phyloP scores from a whole-genome alignment of 2,113 vertebrate species.

The Plestiodon gilberti region DNA sequence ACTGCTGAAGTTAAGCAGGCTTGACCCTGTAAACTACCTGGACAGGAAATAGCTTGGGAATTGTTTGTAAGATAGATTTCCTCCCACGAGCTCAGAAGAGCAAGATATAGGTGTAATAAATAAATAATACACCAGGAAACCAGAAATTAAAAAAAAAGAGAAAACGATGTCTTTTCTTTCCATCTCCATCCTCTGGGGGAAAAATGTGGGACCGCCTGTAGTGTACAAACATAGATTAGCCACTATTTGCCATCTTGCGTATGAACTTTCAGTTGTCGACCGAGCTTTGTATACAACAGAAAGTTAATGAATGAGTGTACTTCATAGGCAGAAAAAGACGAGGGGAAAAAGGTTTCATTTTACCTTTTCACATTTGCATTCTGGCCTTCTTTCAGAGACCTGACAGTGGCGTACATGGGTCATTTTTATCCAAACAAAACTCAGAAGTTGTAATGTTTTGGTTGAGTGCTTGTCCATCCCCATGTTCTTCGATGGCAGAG shows the following conservation, averaged over 20 bases:
- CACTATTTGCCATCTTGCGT: not conserved
- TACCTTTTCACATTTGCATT: not conserved
- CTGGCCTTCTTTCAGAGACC: no score
- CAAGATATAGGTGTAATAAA: not conserved
- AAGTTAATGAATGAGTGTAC: not conserved
- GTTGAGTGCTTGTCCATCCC: not conserved
- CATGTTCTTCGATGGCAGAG: not conserved
- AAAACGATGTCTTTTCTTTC: no score
- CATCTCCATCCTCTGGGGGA: not conserved
- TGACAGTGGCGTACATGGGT: not conserved
- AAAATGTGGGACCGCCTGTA: not conserved
- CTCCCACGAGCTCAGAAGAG: no score
- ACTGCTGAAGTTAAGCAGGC: not conserved
- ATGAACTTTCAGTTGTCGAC: not conserved
- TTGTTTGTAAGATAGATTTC: not conserved
- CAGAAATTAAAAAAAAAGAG: not conserved
- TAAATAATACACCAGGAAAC: not conserved
- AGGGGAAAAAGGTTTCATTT: no score
- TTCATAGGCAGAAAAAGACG: not conserved
- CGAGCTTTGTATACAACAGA: no score
- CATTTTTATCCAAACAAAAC: not conserved
- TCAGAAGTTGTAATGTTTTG: not conserved
- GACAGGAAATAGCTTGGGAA: not conserved
- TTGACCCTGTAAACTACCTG: not conserved
- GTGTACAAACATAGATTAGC: not conserved